Conservation (phyloP, 2,888 invertebrate species). For the Drosophila paracracens region DNA sequence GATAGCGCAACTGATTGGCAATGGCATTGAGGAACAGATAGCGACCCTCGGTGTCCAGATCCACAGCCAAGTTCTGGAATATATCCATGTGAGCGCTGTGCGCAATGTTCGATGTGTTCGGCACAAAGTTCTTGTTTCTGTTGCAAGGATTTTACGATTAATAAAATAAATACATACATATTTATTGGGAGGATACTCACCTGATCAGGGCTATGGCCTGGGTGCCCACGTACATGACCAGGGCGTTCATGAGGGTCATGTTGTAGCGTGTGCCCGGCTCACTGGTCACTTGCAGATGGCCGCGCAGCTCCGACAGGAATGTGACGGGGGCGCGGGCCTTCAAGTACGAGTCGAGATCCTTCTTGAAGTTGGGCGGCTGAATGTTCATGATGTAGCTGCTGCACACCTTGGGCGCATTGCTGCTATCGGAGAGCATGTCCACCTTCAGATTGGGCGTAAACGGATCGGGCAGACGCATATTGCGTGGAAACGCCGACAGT, state of each 20-base stretch:
- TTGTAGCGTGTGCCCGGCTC: slow-evolving; percentile 97
- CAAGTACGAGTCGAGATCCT: slow-evolving; percentile 98
- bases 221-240: slow-evolving; percentile 98
- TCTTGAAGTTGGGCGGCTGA: slow-evolving; percentile 94
- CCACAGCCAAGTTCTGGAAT: slow-evolving; percentile 99
- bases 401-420: slow-evolving; percentile 94
- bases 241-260: slow-evolving; percentile 97
- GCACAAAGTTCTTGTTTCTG: slow-evolving; percentile 94
- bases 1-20: slow-evolving; percentile 99
- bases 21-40: slow-evolving; percentile 99
- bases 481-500: slow-evolving; percentile 98
- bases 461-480: slow-evolving; percentile 99
- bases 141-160: neutral
- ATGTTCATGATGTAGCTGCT: slow-evolving; percentile 95
- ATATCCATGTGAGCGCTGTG: slow-evolving; percentile 99
- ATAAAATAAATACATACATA: neutral
- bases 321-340: slow-evolving; percentile 97
- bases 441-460: slow-evolving; percentile 98
- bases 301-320: slow-evolving; percentile 95
- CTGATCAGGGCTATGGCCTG: slow-evolving; percentile 96
- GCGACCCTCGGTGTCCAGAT: slow-evolving; percentile 97
- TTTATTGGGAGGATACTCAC: slow-evolving; percentile 54
- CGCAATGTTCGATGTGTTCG: slow-evolving; percentile 98
- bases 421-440: slow-evolving; percentile 95
- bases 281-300: slow-evolving; percentile 94